Evolutionary conservation across 1,140 invertebrate species (phyloP), one percentile per base, ranked within the genome.

Genomic region (Arion vulgaris): DNA sequence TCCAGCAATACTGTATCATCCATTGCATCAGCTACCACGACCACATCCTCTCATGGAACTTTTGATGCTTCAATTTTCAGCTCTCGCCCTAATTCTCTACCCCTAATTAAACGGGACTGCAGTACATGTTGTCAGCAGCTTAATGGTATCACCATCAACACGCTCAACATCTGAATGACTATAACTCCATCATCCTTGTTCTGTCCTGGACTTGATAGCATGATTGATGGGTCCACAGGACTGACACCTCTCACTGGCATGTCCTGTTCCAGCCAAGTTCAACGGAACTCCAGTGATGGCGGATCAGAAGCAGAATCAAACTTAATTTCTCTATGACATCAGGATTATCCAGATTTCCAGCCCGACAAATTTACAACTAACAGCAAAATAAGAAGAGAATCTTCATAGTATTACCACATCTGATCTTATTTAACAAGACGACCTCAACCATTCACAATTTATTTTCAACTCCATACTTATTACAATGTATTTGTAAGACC

Each of bases 211-310:
- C 83, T 92, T 36, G 97, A 98, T 85, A 96, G 96, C 71, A 94
- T 98, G 79, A 97, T 98, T 95, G 96, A 97, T 86, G 96, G 96
- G 69, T 96, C 96, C 81, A 98, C 97, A 7, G 97, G 97, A 0
- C 93, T 98, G 17, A 97, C 96, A 7, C 96, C 96, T 0, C 95
- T 97, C 26, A 86, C 87, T 5, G n/a, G n/a, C n/a, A 49, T 87
- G n/a, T 85, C 87, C 17, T 89, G 88, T 53, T 85, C 85, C 26
- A 86, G 83, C 68, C 87, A 89, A 72, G 83, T 86, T 49, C 85
- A 87, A 34, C 76, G 84, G n/a, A 86, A 75, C 66, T 83, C 84
- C 38, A 85, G 84, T 38, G 86, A 87, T n/a, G 84, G 82, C 34
- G 72, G 84, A 26, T 81, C 85, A 0, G 87, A 88, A 26, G 79